Evolutionary conservation across 2,888 invertebrate genomes (phyloP).

Genomic region (Agriotes lineatus): DNA sequence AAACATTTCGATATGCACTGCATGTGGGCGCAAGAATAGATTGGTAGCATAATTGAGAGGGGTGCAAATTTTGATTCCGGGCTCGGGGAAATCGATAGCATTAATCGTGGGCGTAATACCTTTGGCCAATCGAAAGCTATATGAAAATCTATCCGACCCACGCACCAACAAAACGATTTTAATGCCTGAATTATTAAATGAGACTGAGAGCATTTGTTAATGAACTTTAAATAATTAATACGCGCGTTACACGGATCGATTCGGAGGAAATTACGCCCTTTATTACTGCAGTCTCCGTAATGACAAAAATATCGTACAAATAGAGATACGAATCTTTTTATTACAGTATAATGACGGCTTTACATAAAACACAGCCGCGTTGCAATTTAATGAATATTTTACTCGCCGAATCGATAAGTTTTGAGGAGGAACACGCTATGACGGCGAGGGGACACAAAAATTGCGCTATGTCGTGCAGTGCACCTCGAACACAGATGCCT

Average conservation of each 20-base stretch:
- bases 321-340: conserved; percentile 41
- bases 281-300: conserved; percentile 16
- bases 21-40: no score
- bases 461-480: conserved; percentile 8
- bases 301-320: conserved; percentile 36
- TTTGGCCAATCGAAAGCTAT: not conserved
- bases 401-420: conserved; percentile 24
- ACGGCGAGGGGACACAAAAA: conserved; percentile 10
- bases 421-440: conserved; percentile 17
- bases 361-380: conserved; percentile 36
- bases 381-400: conserved; percentile 44
- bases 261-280: conserved; percentile 16
- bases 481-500: not conserved
- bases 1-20: no score
- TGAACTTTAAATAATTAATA: conserved; percentile 47
- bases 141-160: conserved; percentile 27
- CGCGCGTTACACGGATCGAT: conserved; percentile 35
- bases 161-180: conserved; percentile 36
- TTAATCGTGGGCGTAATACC: no score
- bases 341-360: conserved; percentile 39
- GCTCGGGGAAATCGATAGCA: no score
- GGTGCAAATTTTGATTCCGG: no score
- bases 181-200: conserved; percentile 42
- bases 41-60: no score
- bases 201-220: conserved; percentile 46